A percentile compares a stretch with the other conserved stretches of the same genome.
Evolutionary conservation across 2,888 invertebrate genomes (phyloP).

Genomic region (Rutpela maculata): DNA sequence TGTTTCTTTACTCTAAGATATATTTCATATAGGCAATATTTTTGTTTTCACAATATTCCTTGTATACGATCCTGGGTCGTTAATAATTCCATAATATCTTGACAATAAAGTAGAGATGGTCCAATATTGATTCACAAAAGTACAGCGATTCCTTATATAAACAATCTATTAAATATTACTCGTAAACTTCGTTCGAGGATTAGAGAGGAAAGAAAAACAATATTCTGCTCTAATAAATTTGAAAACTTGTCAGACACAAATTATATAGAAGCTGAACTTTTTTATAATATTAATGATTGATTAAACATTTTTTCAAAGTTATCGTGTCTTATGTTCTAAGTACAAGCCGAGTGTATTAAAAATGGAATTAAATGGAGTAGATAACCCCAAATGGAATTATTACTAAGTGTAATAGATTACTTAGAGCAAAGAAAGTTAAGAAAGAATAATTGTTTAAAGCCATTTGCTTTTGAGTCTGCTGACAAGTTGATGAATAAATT

Average conservation of each 20-base stretch:
- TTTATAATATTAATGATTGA: constrained; percentile 18
- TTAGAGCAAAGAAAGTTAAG: not conserved
- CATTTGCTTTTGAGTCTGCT: not conserved
- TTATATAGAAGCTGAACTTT: constrained; percentile 3
- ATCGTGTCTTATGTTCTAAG: not conserved
- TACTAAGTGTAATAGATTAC: not conserved
- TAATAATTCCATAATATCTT: not conserved
- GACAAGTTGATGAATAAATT: not conserved
- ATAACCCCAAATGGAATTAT: not conserved
- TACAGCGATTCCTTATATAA: not conserved
- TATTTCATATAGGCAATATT: not conserved
- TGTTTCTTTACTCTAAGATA: too few relatives aligned
- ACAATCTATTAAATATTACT: constrained; percentile 4
- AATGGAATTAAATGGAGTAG: not conserved
- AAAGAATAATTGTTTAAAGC: not conserved
- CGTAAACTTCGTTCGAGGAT: not conserved
- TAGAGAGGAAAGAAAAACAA: not conserved
- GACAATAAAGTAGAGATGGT: not conserved
- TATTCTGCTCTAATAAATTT: constrained; percentile 7
- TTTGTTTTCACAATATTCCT: not conserved
- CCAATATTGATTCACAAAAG: not conserved
- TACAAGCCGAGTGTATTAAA: not conserved
- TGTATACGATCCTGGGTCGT: not conserved
- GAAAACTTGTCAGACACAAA: not conserved
- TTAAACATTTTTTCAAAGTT: constrained; percentile 7